Percentiles rank a stretch among this genome's conserved stretches.
phyloP scores from a whole-genome alignment of 1,140 invertebrate genomes.

The Procambarus clarkii region DNA sequence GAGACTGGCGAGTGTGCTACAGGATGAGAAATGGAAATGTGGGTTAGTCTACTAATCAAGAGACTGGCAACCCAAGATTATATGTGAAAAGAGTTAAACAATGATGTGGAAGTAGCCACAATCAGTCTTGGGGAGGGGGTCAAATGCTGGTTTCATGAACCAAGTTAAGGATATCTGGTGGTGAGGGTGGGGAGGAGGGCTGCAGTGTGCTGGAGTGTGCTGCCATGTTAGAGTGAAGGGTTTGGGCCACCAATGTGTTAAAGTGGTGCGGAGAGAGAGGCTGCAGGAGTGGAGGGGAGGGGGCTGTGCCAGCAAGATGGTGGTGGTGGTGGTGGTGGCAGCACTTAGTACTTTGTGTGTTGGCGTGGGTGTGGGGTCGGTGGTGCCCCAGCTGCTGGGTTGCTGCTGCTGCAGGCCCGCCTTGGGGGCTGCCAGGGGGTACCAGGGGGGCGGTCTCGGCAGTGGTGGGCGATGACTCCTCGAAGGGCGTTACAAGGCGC shows the following conservation, averaged over 20 bases:
- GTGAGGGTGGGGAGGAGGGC: slow-evolving; percentile 65
- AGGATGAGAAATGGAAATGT: slow-evolving; percentile 30
- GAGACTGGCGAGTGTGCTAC: slow-evolving; percentile 19
- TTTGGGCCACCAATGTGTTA: slow-evolving; percentile 69
- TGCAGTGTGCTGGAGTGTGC: slow-evolving; percentile 72
- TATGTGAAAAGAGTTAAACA: slow-evolving; percentile 25
- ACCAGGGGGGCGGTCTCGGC: slow-evolving; percentile 67
- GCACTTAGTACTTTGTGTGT: slow-evolving; percentile 69
- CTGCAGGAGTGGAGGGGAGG: slow-evolving; percentile 62
- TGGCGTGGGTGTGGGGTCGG: slow-evolving; percentile 67
- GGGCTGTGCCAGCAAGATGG: slow-evolving; percentile 59
- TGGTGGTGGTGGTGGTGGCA: slow-evolving; percentile 69
- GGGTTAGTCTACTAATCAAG: slow-evolving; percentile 39
- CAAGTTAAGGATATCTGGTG: slow-evolving; percentile 70
- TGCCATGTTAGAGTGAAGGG: slow-evolving; percentile 71
- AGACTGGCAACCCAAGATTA: slow-evolving; percentile 49
- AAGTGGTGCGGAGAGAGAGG: slow-evolving; percentile 70
- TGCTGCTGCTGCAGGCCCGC: slow-evolving; percentile 65
- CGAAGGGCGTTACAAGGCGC: slow-evolving; percentile 59
- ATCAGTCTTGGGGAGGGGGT: slow-evolving; percentile 65
- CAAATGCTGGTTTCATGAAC: slow-evolving; percentile 73
- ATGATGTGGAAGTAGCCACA: slow-evolving; percentile 50
- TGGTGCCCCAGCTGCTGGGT: slow-evolving; percentile 68
- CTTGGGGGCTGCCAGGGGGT: slow-evolving; percentile 64
- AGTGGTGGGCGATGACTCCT: slow-evolving; percentile 69